Evolutionary conservation across 2,888 invertebrate species (phyloP).

Genomic region (Apoda limacodes): DNA sequence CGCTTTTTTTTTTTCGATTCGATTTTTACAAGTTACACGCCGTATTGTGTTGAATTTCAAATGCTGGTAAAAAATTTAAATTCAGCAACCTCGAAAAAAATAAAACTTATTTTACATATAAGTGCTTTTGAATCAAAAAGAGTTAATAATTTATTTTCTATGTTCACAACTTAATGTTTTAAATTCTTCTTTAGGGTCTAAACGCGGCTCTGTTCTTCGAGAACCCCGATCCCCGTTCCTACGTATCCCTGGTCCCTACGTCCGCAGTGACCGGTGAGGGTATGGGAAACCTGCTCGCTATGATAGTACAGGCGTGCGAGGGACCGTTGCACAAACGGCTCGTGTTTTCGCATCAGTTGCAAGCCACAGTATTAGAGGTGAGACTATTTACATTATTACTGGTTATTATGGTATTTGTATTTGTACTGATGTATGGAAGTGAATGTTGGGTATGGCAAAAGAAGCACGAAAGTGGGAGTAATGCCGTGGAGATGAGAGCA

Average conservation of each 20-base stretch:
- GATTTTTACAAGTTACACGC: too few relatives aligned
- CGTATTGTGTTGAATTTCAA: too few relatives aligned
- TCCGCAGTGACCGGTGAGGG: conserved; percentile 98
- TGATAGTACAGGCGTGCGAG: conserved; percentile 94
- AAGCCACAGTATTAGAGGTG: conserved; percentile 83
- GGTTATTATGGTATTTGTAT: too few relatives aligned
- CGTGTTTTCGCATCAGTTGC: conserved; percentile 92
- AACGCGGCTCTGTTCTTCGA: conserved; percentile 97
- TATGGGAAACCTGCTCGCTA: conserved; percentile 96
- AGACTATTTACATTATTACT: too few relatives aligned
- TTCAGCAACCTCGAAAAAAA: too few relatives aligned
- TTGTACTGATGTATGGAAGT: too few relatives aligned
- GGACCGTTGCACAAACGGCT: conserved; percentile 88
- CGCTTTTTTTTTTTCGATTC: too few relatives aligned
- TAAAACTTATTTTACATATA: too few relatives aligned
- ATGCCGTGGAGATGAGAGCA: too few relatives aligned
- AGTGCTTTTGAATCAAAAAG: conserved; percentile 1
- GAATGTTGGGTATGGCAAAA: too few relatives aligned
- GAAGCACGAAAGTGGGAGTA: too few relatives aligned
- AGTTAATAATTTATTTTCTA: conserved; percentile 1
- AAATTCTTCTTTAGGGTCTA: conserved; percentile 73
- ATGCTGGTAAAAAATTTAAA: too few relatives aligned
- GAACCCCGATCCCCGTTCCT: conserved; percentile 93
- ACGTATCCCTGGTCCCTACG: conserved; percentile 96
- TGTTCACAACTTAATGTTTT: background rate